Conservation (phyloP, 2,888 invertebrate species). For the Sepioteuthis lessoniana region DNA sequence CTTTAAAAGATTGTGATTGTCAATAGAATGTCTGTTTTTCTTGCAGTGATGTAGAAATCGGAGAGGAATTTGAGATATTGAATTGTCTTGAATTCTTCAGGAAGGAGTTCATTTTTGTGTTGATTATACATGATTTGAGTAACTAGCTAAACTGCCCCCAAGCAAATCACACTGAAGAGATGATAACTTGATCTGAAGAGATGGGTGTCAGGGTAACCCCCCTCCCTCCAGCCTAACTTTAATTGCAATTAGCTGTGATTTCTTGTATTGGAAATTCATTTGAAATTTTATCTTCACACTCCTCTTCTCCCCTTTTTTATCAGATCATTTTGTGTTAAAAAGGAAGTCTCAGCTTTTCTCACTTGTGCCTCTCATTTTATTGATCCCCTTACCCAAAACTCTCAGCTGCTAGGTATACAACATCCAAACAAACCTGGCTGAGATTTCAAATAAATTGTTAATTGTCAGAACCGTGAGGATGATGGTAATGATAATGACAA, state of each 20-base stretch:
- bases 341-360: background rate
- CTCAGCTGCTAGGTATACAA: background rate
- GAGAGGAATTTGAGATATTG: background rate
- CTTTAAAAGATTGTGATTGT: background rate
- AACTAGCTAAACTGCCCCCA: background rate
- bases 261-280: slow-evolving; percentile 13
- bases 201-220: background rate
- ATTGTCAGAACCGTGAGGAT: background rate
- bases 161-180: background rate
- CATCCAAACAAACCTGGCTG: background rate
- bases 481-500: background rate
- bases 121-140: background rate
- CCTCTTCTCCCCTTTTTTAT: background rate
- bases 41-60: background rate
- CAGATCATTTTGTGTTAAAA: background rate
- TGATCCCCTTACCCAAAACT: background rate
- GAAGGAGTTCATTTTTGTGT: background rate
- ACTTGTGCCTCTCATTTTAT: background rate
- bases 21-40: background rate
- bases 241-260: background rate
- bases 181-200: background rate
- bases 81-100: slow-evolving; percentile 13
- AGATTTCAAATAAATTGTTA: background rate
- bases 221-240: background rate
- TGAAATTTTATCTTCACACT: slow-evolving; percentile 33